Base-by-base conservation (phyloP, 1,140 invertebrate genomes). In the Drosophila auraria region DNA sequence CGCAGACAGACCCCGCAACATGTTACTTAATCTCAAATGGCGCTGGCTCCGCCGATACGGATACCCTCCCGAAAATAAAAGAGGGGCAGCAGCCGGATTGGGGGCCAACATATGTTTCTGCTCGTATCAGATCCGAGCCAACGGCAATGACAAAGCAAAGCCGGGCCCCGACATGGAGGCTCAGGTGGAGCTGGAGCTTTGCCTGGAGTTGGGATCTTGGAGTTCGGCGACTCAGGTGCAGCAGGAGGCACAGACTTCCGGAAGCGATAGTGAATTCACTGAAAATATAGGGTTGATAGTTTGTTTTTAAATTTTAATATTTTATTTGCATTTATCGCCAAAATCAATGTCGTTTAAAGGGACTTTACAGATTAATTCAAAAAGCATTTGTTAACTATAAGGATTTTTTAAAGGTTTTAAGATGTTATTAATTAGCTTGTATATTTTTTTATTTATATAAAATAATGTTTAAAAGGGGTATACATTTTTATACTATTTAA, bases 1-100 rank as follows among this genome's bases (percentile, higher is more conserved):
- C 25, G 60, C 73, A 60, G 59, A 75, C 50, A 50, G 59, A 65
- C 38, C 53, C 63, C 51, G 27, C 50, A 62, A 75, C 70, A 80
- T 75, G 82, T 89, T 89, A 86, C 86, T 89, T 89, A 89, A 89
- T 90, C 86, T 82, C 78, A 82, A 90, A 90, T 89, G 82, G 79
- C 79, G 82, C 82, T 84, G 78, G 77, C 83, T 64, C 66, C 68
- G 65, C 74, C 61, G 68, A 77, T 70, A 80, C 54, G 65, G 68
- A 71, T 71, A 71, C 68, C 68, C 50, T 69, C 68, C 68, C 68
- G 42, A 71, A 71, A 71, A 69, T 69, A 40, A 56, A 57, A 69
- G 68, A 69, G 60, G 62, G 63, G 78, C 73, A 72, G 62, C 72
- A 40, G 45, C 54, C 61, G 74, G 82, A 83, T 83, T 75, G 81